A percentile compares a stretch with the other conserved stretches of the same genome.
phyloP scores from a whole-genome alignment of 2,797 vertebrate genomes.

The Pygocentrus nattereri region DNA sequence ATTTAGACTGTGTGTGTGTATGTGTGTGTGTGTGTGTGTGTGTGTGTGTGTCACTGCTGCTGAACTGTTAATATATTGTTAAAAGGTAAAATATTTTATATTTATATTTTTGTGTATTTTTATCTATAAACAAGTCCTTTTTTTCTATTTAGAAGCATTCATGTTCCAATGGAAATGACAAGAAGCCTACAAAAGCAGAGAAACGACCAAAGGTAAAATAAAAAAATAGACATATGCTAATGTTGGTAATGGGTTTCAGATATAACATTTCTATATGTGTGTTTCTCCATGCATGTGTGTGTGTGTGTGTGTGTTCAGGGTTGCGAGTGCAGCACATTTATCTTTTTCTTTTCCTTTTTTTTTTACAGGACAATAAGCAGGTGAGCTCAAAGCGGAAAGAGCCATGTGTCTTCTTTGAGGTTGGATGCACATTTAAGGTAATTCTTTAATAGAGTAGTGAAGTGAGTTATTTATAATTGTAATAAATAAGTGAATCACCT shows the following conservation, averaged over 20 bases:
- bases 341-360: slow-evolving; percentile 12
- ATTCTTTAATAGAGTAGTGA: slow-evolving; percentile 26
- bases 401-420: slow-evolving; percentile 74
- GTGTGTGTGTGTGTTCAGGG: slow-evolving; percentile 1
- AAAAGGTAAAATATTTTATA: no score
- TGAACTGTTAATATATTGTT: not conserved
- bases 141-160: slow-evolving; percentile 69
- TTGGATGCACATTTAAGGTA: slow-evolving; percentile 84
- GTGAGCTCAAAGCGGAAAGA: slow-evolving; percentile 61
- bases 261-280: not conserved
- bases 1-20: not conserved
- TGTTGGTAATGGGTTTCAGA: no score
- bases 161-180: slow-evolving; percentile 67
- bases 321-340: not conserved
- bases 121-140: not conserved
- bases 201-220: slow-evolving; percentile 58
- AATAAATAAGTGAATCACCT: no score
- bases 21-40: no score
- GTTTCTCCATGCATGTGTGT: not conserved
- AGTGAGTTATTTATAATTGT: no score
- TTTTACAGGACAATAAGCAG: slow-evolving; percentile 67
- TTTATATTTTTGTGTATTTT: not conserved
- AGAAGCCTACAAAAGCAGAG: slow-evolving; percentile 58
- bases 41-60: not conserved
- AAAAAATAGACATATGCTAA: not conserved